These are phyloP conservation scores for Sigmodon hispidus DNA, from an alignment of 2,113 vertebrate species.

Conservation along the genomic window DNA sequence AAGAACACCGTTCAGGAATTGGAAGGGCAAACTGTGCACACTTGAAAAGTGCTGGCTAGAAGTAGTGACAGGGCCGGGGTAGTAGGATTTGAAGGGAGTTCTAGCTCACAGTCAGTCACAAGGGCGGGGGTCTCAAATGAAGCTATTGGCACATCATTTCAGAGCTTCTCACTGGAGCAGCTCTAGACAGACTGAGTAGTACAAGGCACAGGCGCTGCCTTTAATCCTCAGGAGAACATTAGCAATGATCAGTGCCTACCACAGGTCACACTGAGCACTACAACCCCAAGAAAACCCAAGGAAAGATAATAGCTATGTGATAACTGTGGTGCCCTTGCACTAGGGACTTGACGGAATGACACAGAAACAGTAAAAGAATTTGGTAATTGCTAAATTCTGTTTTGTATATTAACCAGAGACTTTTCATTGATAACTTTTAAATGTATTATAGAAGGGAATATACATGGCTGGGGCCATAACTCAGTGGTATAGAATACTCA, in stretches of 20 bases:
- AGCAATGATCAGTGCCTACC: background rate
- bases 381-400: background rate
- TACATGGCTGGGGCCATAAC: background rate
- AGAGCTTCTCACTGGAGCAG: background rate
- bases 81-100: background rate
- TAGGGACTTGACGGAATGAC: background rate
- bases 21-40: background rate
- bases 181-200: background rate
- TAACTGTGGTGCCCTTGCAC: too few relatives aligned
- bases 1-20: background rate
- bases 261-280: background rate
- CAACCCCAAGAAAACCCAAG: background rate
- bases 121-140: background rate
- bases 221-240: background rate
- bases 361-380: background rate
- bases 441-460: background rate
- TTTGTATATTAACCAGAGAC: background rate
- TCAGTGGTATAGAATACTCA: background rate
- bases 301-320: background rate
- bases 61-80: background rate
- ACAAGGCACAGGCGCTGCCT: background rate
- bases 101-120: background rate
- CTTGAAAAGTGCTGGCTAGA: background rate
- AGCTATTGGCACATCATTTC: background rate
- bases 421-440: background rate